Evolutionary conservation across 1,140 invertebrate species (phyloP), one percentile per base, ranked within the genome.

Genomic region (Rhynchophorus ferrugineus): DNA sequence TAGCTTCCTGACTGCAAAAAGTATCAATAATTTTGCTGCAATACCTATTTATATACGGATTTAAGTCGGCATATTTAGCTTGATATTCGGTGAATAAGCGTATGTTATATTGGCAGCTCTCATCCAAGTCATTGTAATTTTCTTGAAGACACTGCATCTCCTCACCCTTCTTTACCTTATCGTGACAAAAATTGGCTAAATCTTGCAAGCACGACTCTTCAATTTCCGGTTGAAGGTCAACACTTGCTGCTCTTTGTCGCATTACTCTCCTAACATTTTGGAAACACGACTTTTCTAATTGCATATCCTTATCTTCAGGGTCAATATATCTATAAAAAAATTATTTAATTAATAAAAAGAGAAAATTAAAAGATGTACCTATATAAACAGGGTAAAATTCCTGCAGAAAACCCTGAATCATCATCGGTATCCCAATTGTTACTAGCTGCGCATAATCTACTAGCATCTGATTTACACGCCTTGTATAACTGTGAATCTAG

Each of bases 141-240:
- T 86, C 85, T 73, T 99, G 95, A 11, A 99, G 76, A 71, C 96
- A 99, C 37, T 83, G 68, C 75, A 98, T 88, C 75, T 92, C 90
- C 72, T 90, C 87, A 39, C 86, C 89, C 69, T 85, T 87, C 46
- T 80, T 81, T 18, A 83, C 86, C 69, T 89, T 85, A 44, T 90
- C 84, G 42, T 82, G 85, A 68, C 96, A 99, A 61, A 81, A 78
- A 44, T 76, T 75, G 0, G 87, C 84, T 2, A 99, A 74, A 63
- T 97, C 91, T 54, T 82, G 78, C 1, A 98, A 71, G 66, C 96
- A 99, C 33, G 76, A 77, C 63, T 89, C 84, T 73, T 98, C 93
- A 50, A 99, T 85, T 73, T 95, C 88, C 6, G 95, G 95, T 58
- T 94, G 83, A 3, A 99, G 75, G 67, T 97, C 88, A 2, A 98